A percentile compares a stretch with the other conserved stretches of the same genome.
These are phyloP conservation scores for Julus scandinavius DNA, from an alignment of 2,888 invertebrate genomes.

Conservation along the genomic window DNA sequence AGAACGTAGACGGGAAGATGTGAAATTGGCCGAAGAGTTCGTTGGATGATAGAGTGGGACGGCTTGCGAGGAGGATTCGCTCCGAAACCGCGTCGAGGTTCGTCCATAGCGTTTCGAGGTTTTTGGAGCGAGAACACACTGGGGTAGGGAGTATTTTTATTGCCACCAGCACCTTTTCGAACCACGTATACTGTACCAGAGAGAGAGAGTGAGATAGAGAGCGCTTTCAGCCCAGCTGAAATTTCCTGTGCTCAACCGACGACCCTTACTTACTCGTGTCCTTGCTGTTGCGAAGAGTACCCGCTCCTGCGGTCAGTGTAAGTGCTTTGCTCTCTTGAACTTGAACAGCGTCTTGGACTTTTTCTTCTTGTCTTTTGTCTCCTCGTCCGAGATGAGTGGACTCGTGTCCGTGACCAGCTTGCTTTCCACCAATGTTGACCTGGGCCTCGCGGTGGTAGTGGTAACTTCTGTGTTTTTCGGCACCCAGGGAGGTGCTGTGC, in stretches of 20 bases:
- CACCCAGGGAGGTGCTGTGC: not conserved
- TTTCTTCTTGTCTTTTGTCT: constrained; percentile 57
- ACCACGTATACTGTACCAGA: not conserved
- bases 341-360: constrained; percentile 37
- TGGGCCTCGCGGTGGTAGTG: not conserved
- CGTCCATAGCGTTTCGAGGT: not conserved
- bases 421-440: not conserved
- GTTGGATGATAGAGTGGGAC: not conserved
- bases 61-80: not conserved
- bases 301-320: not conserved
- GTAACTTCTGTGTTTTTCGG: not conserved
- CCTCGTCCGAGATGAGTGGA: constrained; percentile 52
- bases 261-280: not conserved
- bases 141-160: not conserved
- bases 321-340: constrained; percentile 44
- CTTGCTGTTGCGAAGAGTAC: not conserved
- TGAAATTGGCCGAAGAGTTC: not conserved
- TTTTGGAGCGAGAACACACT: constrained; percentile 3
- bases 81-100: not conserved
- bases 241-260: too few species aligned
- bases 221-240: constrained; percentile 2
- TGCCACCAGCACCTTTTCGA: not conserved
- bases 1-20: not conserved
- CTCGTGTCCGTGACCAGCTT: constrained; percentile 32
- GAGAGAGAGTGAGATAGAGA: not conserved